Conservation (phyloP, 2,797 vertebrate genomes). For the Melanotaenia nigrans region DNA sequence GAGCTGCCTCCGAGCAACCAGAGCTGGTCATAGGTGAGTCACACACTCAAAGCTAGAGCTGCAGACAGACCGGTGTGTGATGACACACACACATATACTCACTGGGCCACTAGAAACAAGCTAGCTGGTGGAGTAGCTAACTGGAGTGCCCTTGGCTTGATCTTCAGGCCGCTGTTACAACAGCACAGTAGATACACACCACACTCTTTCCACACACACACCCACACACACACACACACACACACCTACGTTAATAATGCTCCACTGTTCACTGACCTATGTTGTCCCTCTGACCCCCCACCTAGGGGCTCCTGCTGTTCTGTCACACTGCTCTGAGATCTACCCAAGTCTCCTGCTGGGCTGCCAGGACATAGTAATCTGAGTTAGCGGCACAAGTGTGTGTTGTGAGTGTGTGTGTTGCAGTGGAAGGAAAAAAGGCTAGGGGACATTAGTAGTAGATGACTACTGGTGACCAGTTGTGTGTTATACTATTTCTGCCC, state of each 20-base stretch:
- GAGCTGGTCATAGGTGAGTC: slow-evolving; percentile 72
- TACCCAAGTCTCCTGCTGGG: slow-evolving; percentile 53
- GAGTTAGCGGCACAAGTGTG: slow-evolving; percentile 30
- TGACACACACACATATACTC: slow-evolving; percentile 32
- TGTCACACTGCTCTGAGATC: slow-evolving; percentile 64
- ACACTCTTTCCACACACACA: slow-evolving; percentile 35
- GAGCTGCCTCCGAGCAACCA: slow-evolving; percentile 76
- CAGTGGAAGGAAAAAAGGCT: slow-evolving; percentile 9
- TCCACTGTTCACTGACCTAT: slow-evolving; percentile 48
- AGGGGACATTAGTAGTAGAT: slow-evolving; percentile 8
- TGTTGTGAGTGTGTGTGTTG: slow-evolving; percentile 21
- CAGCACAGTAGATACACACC: slow-evolving; percentile 50
- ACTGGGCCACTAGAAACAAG: slow-evolving; percentile 34
- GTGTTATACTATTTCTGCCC: slow-evolving; percentile 9
- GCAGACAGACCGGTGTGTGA: slow-evolving; percentile 5
- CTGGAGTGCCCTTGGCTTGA: slow-evolving; percentile 78
- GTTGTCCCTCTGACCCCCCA: slow-evolving; percentile 59
- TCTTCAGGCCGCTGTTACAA: slow-evolving; percentile 70
- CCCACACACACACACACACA: slow-evolving; percentile 14
- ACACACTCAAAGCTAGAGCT: slow-evolving; percentile 28
- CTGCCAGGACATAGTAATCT: slow-evolving; percentile 38
- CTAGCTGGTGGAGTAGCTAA: slow-evolving; percentile 43
- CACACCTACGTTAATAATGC: slow-evolving; percentile 18
- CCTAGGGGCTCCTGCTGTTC: slow-evolving; percentile 66
- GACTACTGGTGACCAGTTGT: slow-evolving; percentile 12